Evolutionary conservation across 2,113 vertebrate genomes (phyloP).

Genomic region (Shinisaurus crocodilurus): DNA sequence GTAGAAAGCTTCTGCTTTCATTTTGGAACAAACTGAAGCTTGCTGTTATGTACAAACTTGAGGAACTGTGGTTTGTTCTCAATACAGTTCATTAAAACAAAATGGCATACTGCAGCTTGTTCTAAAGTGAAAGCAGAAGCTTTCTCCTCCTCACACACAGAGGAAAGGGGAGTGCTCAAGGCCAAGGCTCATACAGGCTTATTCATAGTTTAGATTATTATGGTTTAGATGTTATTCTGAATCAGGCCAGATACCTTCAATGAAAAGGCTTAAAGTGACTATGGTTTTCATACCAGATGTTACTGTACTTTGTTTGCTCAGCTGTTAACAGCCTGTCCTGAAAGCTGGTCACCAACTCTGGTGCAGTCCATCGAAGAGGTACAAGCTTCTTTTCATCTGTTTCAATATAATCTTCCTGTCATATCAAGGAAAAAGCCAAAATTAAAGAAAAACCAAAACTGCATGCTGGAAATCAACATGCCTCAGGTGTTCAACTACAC

Average conservation of each 20-base stretch:
- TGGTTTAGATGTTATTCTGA: neutral
- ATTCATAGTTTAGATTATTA: neutral
- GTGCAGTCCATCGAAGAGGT: conserved; percentile 94
- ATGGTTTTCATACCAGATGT: conserved; percentile 90
- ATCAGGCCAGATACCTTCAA: neutral
- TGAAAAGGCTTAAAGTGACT: neutral
- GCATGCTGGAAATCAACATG: neutral
- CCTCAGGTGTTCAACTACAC: neutral
- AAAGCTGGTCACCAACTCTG: conserved; percentile 92
- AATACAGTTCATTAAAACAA: neutral
- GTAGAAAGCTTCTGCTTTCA: neutral
- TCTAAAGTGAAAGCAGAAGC: neutral
- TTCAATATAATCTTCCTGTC: conserved; percentile 96
- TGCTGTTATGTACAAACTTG: neutral
- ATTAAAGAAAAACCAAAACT: neutral
- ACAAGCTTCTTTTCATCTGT: conserved; percentile 90
- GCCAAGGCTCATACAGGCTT: neutral
- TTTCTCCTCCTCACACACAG: neutral
- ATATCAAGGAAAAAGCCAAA: conserved; percentile 26
- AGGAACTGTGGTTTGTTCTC: neutral
- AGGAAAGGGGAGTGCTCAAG: neutral
- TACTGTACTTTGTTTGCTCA: conserved; percentile 92
- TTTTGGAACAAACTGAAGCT: neutral
- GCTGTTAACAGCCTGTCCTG: conserved; percentile 90
- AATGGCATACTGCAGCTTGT: neutral